phyloP scores from a whole-genome alignment of 2,797 vertebrate species.

The Cossypha caffra region DNA sequence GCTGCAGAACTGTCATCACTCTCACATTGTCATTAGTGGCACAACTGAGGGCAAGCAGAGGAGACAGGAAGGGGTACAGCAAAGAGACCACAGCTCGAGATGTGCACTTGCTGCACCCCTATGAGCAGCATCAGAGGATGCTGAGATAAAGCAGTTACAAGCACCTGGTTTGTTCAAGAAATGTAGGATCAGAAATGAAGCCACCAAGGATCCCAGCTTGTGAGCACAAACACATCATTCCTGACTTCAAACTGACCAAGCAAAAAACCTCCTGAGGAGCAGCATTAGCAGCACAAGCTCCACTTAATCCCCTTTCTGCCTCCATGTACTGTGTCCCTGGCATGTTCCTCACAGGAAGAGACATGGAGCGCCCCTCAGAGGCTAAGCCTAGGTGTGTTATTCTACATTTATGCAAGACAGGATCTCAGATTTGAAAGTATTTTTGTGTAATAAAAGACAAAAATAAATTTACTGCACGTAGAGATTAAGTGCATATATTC shows the following conservation, averaged over 20 bases:
- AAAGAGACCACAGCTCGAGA: neutral
- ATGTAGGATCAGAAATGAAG: neutral
- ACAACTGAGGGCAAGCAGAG: neutral
- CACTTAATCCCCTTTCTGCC: neutral
- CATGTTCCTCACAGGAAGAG: accelerated
- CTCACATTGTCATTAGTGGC: neutral
- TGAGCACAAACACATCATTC: neutral
- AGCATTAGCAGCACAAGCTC: neutral
- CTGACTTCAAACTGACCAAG: neutral
- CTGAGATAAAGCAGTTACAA: neutral
- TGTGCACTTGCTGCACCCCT: too few relatives aligned
- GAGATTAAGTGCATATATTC: neutral
- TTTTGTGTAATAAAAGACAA: neutral
- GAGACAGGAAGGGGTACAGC: neutral
- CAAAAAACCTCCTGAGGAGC: neutral
- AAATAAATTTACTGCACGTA: neutral
- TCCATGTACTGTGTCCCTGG: neutral
- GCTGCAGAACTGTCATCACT: neutral
- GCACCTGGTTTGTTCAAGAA: neutral
- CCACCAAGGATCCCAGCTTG: neutral
- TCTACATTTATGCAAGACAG: neutral
- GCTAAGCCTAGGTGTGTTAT: neutral
- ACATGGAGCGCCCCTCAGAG: neutral
- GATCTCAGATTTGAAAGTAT: neutral
- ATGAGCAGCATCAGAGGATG: neutral